Evolutionary conservation across 2,113 vertebrate species (phyloP).

Genomic region (Nibea coibor): DNA sequence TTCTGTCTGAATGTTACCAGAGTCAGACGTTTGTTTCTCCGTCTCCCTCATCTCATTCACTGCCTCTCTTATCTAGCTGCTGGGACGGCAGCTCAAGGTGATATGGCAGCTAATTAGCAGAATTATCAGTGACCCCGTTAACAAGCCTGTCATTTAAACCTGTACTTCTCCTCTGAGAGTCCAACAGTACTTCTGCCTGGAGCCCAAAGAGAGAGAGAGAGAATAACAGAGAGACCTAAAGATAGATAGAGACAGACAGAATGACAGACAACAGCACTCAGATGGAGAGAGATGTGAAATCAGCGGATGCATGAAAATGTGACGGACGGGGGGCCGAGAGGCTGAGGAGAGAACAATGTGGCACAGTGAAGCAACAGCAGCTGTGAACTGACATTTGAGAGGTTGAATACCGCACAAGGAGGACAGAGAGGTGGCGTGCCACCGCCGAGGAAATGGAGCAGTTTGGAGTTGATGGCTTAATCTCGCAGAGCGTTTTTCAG

Average conservation of each 20-base stretch:
- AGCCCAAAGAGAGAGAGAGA: slow-evolving; percentile 34
- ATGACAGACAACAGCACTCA: slow-evolving; percentile 38
- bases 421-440: slow-evolving; percentile 23
- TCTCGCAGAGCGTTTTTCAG: slow-evolving; percentile 63
- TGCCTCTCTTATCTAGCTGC: slow-evolving; percentile 57
- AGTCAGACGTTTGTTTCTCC: slow-evolving; percentile 18
- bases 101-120: slow-evolving; percentile 78
- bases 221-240: slow-evolving; percentile 26
- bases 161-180: slow-evolving; percentile 74
- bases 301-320: slow-evolving; percentile 5
- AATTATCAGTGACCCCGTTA: slow-evolving; percentile 81
- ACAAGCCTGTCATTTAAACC: slow-evolving; percentile 77
- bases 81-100: slow-evolving; percentile 76
- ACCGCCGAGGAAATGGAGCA: slow-evolving; percentile 51
- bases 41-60: slow-evolving; percentile 14
- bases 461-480: slow-evolving; percentile 69
- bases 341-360: slow-evolving; percentile 8
- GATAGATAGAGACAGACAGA: slow-evolving; percentile 32
- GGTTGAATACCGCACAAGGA: slow-evolving; percentile 38
- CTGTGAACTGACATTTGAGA: slow-evolving; percentile 52
- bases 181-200: slow-evolving; percentile 48
- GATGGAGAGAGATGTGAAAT: slow-evolving; percentile 39
- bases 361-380: slow-evolving; percentile 11
- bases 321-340: slow-evolving; percentile 16
- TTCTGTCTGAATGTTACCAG: slow-evolving; percentile 1